These are phyloP conservation scores for Neria commutata DNA, from an alignment of 2,888 invertebrate species.

Conservation along the genomic window DNA sequence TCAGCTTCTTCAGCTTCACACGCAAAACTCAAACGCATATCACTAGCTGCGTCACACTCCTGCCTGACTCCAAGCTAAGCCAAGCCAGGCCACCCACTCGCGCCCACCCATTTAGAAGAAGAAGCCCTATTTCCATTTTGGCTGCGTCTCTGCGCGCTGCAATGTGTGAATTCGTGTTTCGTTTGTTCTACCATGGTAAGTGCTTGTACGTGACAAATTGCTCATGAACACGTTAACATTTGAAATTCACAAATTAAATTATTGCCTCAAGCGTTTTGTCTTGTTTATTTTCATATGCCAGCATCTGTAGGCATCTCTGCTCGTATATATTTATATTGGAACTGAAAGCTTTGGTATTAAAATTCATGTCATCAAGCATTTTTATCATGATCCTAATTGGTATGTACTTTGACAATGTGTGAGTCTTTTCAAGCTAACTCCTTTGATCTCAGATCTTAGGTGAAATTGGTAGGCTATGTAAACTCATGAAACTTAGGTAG, in stretches of 20 bases:
- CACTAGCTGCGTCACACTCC: neutral
- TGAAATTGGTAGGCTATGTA: too few relatives aligned
- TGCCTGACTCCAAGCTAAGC: neutral
- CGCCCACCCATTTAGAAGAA: neutral
- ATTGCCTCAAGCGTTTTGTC: conserved; percentile 39
- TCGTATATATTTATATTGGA: neutral
- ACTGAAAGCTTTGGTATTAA: neutral
- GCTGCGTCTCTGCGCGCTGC: conserved; percentile 1
- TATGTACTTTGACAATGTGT: neutral
- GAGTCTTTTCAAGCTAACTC: too few relatives aligned
- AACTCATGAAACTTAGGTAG: too few relatives aligned
- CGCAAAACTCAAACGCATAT: neutral
- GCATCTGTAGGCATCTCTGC: neutral
- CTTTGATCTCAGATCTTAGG: too few relatives aligned
- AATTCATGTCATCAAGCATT: neutral
- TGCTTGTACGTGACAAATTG: conserved; percentile 62
- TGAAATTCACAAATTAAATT: conserved; percentile 39
- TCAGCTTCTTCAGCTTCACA: neutral
- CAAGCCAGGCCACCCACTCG: too few relatives aligned
- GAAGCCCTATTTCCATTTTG: neutral
- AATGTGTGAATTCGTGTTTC: conserved; percentile 3
- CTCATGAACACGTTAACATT: conserved; percentile 55
- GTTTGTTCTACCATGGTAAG: conserved; percentile 37
- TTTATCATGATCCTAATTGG: neutral
- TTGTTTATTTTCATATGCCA: neutral